Percentiles rank a stretch among this genome's conserved stretches.
Evolutionary conservation across 2,113 vertebrate genomes (phyloP).

Genomic region (Ailurus styani): DNA sequence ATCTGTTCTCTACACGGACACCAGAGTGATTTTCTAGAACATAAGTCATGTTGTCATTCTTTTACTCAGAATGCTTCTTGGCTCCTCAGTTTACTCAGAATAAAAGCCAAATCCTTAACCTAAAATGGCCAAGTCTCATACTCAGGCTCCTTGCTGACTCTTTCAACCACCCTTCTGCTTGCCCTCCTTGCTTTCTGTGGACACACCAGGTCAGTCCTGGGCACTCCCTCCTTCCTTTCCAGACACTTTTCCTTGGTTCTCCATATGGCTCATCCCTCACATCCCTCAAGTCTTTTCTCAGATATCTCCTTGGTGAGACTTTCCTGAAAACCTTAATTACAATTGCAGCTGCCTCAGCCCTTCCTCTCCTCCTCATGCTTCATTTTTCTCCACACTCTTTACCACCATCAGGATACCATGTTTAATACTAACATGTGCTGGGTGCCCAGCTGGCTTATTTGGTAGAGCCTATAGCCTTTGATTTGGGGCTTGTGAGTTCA

Average conservation of each 20-base stretch:
- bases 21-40: background rate
- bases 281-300: background rate
- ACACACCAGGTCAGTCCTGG: background rate
- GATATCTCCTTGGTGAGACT: background rate
- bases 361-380: background rate
- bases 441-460: background rate
- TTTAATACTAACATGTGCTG: background rate
- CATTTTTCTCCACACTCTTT: background rate
- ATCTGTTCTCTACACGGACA: background rate
- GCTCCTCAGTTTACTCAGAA: background rate
- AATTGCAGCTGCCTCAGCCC: background rate
- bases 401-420: too few species aligned
- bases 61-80: background rate
- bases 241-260: background rate
- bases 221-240: background rate
- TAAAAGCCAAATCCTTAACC: background rate
- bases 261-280: background rate
- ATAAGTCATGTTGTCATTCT: background rate
- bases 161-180: background rate
- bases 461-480: background rate
- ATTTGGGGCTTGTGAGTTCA: background rate
- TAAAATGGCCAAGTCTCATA: accelerated
- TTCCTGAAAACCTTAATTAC: background rate
- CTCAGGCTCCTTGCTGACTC: background rate
- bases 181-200: accelerated